Conservation (phyloP, 2,888 invertebrate genomes). For the Parochlus steinenii region DNA sequence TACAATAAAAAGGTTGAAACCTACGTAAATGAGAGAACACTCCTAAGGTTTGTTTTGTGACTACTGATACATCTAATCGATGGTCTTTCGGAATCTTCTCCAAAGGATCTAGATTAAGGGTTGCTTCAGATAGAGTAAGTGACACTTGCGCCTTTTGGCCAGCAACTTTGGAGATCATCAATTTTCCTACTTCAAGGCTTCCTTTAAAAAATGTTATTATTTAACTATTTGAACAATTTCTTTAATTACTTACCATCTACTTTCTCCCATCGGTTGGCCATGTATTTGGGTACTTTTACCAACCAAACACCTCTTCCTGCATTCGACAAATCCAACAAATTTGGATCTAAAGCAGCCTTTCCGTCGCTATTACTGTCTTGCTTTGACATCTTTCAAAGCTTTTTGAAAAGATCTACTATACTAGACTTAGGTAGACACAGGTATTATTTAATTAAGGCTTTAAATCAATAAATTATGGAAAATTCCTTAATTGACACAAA, state of each 20-base stretch:
- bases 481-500: no score
- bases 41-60: conserved; percentile 79
- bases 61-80: conserved; percentile 76
- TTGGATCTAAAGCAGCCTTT: no score
- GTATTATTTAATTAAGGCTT: no score
- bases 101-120: conserved; percentile 58
- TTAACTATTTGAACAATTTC: neutral
- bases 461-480: no score
- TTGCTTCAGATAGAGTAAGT: conserved; percentile 63
- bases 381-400: no score
- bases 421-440: no score
- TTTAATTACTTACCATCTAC: conserved; percentile 13
- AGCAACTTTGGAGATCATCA: conserved; percentile 66
- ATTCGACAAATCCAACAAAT: conserved; percentile 74
- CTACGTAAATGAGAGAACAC: conserved; percentile 79
- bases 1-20: conserved; percentile 21
- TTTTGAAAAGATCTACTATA: no score
- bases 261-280: conserved; percentile 89
- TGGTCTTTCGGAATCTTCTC: conserved; percentile 87
- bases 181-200: conserved; percentile 82
- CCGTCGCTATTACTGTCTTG: no score
- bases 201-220: conserved; percentile 41
- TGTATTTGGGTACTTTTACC: conserved; percentile 92
- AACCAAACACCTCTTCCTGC: conserved; percentile 89
- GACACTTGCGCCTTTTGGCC: conserved; percentile 80